Base-by-base conservation (phyloP, 2,888 invertebrate genomes). In the Ptilodon capucinus region DNA sequence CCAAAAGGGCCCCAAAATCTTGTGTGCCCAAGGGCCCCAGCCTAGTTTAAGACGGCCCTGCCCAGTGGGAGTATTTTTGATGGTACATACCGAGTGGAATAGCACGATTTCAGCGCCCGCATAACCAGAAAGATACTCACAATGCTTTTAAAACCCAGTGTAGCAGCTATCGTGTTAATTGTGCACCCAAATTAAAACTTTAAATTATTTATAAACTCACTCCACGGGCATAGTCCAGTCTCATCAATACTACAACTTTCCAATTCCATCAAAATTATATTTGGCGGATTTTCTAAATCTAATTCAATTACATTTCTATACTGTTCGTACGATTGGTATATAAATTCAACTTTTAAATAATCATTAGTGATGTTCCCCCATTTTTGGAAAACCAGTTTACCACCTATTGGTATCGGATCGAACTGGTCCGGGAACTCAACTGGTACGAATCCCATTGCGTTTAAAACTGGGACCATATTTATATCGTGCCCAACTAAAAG, bases 371-470 rank as follows among this genome's bases (percentile, higher is more conserved):
- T 23, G 41, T 60, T 54, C 17, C 52, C 38, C 64, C 64, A 64
- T 19, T 48, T 58, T 44, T 64, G 58, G 39, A 63, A 64, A 13
- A 64, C 64, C 4, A 54, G 17, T 41, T 60, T 64, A 1, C 64
- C 56, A 4, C 64, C 51, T 42, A 60, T 53, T 5, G 64, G 64
- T 13, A n/a, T 49, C 2, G 43, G 23, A 8, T 64, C 64, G n/a
- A 23, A 53, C n/a, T 63, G 58, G 49, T 58, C 30, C 4, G 58
- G 64, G 28, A 63, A 50, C 5, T 23, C 38, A 0, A 35, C 39
- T 2, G 18, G 11, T 36, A 52, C 34, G 36, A 63, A 60, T 8
- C 47, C 48, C 30, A 64, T 49, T 3, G 34, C 14, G 7, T 39
- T 34, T 1, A 25, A 7, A 34, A 65, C 17, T 7, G 45, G 5